phyloP scores from a whole-genome alignment of 2,113 vertebrate genomes.

The Pontoporia blainvillei region DNA sequence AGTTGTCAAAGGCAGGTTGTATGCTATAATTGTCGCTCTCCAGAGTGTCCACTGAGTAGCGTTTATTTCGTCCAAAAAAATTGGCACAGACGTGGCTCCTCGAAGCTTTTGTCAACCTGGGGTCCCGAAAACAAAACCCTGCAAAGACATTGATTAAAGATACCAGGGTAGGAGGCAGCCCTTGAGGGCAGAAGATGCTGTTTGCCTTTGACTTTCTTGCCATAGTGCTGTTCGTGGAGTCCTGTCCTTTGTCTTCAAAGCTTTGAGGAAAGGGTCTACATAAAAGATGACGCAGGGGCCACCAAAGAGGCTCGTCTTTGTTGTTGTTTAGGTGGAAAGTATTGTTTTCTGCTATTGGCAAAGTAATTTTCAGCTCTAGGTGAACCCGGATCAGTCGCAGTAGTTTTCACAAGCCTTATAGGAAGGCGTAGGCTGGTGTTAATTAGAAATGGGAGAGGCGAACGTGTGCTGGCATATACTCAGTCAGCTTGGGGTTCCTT shows the following conservation, averaged over 20 bases:
- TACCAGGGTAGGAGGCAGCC: background rate
- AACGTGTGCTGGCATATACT: slow-evolving; percentile 77
- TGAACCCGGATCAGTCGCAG: slow-evolving; percentile 80
- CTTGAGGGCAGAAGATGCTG: background rate
- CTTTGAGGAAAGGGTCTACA: slow-evolving; percentile 62
- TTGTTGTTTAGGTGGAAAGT: slow-evolving; percentile 78
- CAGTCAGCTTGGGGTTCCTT: slow-evolving; percentile 81
- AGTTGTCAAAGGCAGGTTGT: background rate
- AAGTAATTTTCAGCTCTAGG: slow-evolving; percentile 84
- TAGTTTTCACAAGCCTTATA: slow-evolving; percentile 80
- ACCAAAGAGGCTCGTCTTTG: slow-evolving; percentile 60
- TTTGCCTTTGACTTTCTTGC: slow-evolving; percentile 52
- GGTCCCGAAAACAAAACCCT: slow-evolving; percentile 20
- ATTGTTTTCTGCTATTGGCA: slow-evolving; percentile 79
- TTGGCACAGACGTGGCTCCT: background rate
- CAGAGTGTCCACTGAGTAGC: background rate
- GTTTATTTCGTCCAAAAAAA: background rate
- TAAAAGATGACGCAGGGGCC: slow-evolving; percentile 64
- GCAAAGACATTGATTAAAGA: slow-evolving; percentile 53
- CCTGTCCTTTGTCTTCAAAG: slow-evolving; percentile 74
- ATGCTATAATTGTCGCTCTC: slow-evolving; percentile 42
- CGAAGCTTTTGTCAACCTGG: slow-evolving; percentile 38
- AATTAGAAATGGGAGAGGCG: slow-evolving; percentile 86
- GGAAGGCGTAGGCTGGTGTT: slow-evolving; percentile 83
- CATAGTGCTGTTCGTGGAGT: slow-evolving; percentile 51